phyloP scores from a whole-genome alignment of 2,113 vertebrate genomes.

The Pionites leucogaster region DNA sequence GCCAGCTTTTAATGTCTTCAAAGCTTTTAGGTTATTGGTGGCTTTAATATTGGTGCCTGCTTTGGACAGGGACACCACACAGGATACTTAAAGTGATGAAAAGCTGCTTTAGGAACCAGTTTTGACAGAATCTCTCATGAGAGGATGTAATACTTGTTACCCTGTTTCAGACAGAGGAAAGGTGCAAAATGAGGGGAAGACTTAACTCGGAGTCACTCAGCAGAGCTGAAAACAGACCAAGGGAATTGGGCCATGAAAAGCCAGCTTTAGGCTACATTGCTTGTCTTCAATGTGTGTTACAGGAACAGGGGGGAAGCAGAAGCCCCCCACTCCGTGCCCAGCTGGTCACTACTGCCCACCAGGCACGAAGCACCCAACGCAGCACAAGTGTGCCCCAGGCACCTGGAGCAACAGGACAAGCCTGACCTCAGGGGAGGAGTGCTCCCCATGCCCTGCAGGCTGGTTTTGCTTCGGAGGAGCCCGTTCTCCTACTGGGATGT shows the following conservation, averaged over 20 bases:
- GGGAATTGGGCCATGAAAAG: rapidly evolving
- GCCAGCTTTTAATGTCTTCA: neutral
- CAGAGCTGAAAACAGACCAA: neutral
- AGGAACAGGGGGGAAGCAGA: constrained; percentile 84
- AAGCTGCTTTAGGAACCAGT: neutral
- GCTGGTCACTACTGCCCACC: constrained; percentile 86
- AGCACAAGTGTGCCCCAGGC: constrained; percentile 86
- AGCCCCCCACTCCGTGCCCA: constrained; percentile 80
- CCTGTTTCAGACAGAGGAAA: neutral
- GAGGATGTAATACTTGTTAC: neutral
- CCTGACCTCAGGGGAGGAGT: constrained; percentile 73
- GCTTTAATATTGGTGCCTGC: neutral
- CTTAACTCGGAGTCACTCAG: rapidly evolving
- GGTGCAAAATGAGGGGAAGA: neutral
- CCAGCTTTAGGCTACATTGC: rapidly evolving
- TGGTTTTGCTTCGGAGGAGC: constrained; percentile 85
- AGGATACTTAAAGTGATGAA: neutral
- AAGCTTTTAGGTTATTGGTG: neutral
- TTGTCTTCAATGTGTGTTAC: neutral
- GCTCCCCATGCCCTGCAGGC: constrained; percentile 75
- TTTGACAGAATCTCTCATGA: neutral
- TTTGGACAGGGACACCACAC: neutral
- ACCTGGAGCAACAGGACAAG: constrained; percentile 84
- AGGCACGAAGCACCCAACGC: constrained; percentile 81
- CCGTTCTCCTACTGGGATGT: constrained; percentile 76